These are phyloP conservation scores for Brachyalestes nurse DNA, from an alignment of 2,797 vertebrate genomes.

Conservation along the genomic window DNA sequence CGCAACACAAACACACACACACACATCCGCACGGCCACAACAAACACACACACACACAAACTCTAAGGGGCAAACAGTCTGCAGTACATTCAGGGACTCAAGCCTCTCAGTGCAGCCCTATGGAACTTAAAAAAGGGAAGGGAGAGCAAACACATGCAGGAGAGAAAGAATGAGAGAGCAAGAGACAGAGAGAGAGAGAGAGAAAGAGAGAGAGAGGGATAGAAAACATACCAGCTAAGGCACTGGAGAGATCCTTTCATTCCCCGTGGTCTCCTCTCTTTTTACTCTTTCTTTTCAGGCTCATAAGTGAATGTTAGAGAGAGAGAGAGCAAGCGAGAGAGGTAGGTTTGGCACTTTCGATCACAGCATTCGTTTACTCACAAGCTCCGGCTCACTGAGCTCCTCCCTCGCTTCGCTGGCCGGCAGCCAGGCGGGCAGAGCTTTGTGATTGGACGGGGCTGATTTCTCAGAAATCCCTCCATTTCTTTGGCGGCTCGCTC, in stretches of 20 bases:
- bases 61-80: no score
- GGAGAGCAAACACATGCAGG: slow-evolving; percentile 39
- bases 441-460: slow-evolving; percentile 65
- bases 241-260: slow-evolving; percentile 32
- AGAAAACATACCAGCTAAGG: slow-evolving; percentile 62
- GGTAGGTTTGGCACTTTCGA: neutral
- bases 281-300: neutral
- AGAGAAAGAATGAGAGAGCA: slow-evolving; percentile 52
- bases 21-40: neutral
- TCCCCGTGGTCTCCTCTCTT: slow-evolving; percentile 3
- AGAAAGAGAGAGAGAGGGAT: slow-evolving; percentile 62
- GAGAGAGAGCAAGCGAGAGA: neutral
- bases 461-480: slow-evolving; percentile 82
- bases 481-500: slow-evolving; percentile 69
- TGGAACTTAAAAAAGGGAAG: neutral
- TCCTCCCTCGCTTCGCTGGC: slow-evolving; percentile 59
- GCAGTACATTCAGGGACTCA: neutral
- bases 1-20: neutral
- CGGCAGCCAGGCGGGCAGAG: slow-evolving; percentile 56
- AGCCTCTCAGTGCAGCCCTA: neutral
- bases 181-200: slow-evolving; percentile 53
- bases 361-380: slow-evolving; percentile 40
- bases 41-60: neutral
- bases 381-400: slow-evolving; percentile 50
- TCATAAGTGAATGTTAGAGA: neutral